Evolutionary conservation across 2,113 vertebrate genomes (phyloP), one percentile per base, ranked within the genome.

Genomic region (Oryzias curvinotus): DNA sequence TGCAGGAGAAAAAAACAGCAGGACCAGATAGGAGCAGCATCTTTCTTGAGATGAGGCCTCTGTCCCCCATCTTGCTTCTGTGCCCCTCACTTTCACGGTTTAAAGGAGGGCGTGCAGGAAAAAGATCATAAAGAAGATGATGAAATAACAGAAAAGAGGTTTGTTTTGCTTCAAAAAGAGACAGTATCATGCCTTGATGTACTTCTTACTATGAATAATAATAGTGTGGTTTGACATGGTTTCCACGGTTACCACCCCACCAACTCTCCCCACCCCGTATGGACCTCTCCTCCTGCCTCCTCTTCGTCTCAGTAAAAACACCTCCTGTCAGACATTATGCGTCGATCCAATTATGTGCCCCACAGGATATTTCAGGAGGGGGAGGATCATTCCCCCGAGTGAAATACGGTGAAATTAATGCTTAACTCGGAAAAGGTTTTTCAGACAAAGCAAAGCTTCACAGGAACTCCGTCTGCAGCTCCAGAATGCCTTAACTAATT

Each of bases 1-100:
- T 80, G 90, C 89, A 48, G 90, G 91, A 80, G 90, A 88, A 84
- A 83, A 88, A 85, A 89, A 90, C 91, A 90, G 87, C 89, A 80
- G 84, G 90, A 90, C 78, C 73, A 88, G 81, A 80, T 62, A 57
- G 72, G 61, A 81, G 78, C 78, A 85, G 77, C 78, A 80, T 88
- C 86, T 88, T 82, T 70, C 80, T 62, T 62, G 47, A 86, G 70
- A 86, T 77, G 75, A 76, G 75, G 63, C 66, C 72, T 36, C 13
- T 44, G 13, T 51, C 41, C 30, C 66, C 61, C 65, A 65, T 54
- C 73, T 67, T 57, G 70, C 78, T 84, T 79, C 69, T 46, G 36
- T 36, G 36, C 59, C 63, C 75, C 70, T 74, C 62, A 42, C 30
- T 73, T 47, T 71, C 42, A 13, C 48, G 45, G 49, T 59, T 65